Base-by-base conservation (phyloP, 2,888 invertebrate species). In the Lamellibrachia satsuma region DNA sequence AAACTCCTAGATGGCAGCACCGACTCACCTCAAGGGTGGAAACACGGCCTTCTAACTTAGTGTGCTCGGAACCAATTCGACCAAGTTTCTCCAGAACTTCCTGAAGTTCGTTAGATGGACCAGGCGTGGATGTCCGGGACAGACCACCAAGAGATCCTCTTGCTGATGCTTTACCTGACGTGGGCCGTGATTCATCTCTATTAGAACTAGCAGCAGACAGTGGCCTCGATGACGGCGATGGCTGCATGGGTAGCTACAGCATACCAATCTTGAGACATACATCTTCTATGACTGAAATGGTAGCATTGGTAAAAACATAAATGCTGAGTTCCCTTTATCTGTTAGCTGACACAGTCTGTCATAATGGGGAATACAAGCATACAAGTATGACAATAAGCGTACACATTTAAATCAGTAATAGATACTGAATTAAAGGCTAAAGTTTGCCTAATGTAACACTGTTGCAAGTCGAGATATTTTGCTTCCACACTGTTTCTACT, bases 31-130 rank as follows among this genome's bases (percentile, higher is more conserved):
- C 96, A 7, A 96, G 92, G n/a, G 92, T 94, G 75, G 95, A 95
- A 1, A 96, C 96, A 52, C 96, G 93, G 22, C 93, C 94, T 52
- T 95, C 95, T 52, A 96, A 94, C 7, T 92, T 92, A 39, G 95
- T 94, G 93, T 96, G 96, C 52, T 94, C 93, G n/a, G 94, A 94
- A 90, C 94, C 94, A 15, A 96, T 94, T 92, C 94, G 95, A 51
- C 96, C 96, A 8, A 96, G 94, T 92, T 94, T 95, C 93, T 96
- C 96, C 52, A 96, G 94, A 60, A 96, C 93, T 52, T 96, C 96
- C 52, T 95, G 93, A 39, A 96, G 94, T 52, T 95, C 95, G 51
- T 94, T 94, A 9, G 96, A 95, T 39, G 96, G 96, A 39, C 96
- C 96, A 4, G 94, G 93, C 8, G 93, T 94, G 52, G 92, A 92